A percentile compares a stretch with the other conserved stretches of the same genome.
These are phyloP conservation scores for Hyperoplus immaculatus DNA, from an alignment of 2,797 vertebrate species.

Conservation along the genomic window DNA sequence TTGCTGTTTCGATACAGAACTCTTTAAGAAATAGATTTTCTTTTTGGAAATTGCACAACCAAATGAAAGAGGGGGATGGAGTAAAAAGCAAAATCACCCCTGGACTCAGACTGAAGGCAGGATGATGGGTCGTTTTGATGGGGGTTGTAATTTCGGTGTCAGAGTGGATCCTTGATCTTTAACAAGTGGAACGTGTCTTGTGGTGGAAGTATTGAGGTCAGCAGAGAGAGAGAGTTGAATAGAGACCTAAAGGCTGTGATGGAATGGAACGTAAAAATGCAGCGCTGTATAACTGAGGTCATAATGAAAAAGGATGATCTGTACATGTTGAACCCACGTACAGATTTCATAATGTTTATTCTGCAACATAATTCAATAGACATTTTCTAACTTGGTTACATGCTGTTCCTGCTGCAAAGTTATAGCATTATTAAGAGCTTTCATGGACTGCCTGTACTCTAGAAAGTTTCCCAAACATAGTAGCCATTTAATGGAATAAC, in stretches of 20 bases:
- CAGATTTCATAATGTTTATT: background rate
- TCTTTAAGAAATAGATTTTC: background rate
- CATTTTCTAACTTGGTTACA: background rate
- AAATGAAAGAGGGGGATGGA: background rate
- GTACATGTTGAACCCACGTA: background rate
- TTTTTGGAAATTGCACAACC: background rate
- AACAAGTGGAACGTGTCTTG: conserved; percentile 49
- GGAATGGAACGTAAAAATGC: conserved; percentile 44
- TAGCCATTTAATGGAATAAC: too few relatives aligned
- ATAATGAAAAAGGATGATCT: conserved; percentile 16
- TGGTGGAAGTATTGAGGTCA: conserved; percentile 42
- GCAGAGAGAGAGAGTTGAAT: conserved; percentile 38
- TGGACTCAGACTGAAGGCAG: conserved; percentile 21
- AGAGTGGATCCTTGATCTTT: conserved; percentile 44
- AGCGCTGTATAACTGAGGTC: conserved; percentile 24
- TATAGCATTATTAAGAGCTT: background rate
- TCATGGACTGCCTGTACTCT: background rate
- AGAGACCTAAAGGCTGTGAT: conserved; percentile 53
- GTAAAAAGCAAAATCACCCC: background rate
- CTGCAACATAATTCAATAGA: background rate
- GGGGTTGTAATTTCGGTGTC: conserved; percentile 26
- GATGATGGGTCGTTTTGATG: conserved; percentile 43
- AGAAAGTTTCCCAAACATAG: background rate
- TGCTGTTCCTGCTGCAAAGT: background rate
- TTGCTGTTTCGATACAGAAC: background rate